Evolutionary conservation across 2,888 invertebrate genomes (phyloP).

Genomic region (Scaptomyza parva): DNA sequence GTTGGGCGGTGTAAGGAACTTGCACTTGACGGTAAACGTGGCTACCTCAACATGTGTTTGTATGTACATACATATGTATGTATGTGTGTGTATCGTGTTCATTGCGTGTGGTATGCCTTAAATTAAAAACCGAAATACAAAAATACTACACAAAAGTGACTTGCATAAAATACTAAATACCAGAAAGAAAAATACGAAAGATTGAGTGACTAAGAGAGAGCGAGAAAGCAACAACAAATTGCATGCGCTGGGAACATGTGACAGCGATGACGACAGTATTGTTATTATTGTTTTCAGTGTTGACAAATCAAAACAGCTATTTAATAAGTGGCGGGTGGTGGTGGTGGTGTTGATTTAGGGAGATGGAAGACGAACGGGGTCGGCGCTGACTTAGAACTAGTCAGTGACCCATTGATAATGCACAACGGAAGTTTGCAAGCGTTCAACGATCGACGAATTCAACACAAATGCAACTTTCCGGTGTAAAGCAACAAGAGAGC

Average conservation of each 20-base stretch:
- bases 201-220: conserved; percentile 21
- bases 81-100: conserved; percentile 13
- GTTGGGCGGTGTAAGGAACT: conserved; percentile 41
- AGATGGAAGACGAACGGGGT: not conserved
- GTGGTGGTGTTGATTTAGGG: no score
- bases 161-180: conserved; percentile 72
- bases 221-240: conserved; percentile 32
- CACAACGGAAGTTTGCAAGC: conserved; percentile 60
- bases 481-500: conserved; percentile 7
- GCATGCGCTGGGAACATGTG: conserved; percentile 67
- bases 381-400: conserved; percentile 22
- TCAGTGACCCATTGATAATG: conserved; percentile 73
- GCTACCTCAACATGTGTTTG: conserved; percentile 71
- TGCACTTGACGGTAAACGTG: conserved; percentile 65
- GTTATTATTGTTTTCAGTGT: conserved; percentile 22
- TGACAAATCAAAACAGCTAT: conserved; percentile 32
- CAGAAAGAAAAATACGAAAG: conserved; percentile 62
- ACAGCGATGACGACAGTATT: conserved; percentile 61
- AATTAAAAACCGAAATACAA: conserved; percentile 55
- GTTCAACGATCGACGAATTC: conserved; percentile 27
- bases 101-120: conserved; percentile 61
- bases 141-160: conserved; percentile 65
- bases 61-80: conserved; percentile 8
- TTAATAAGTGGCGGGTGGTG: no score
- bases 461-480: conserved; percentile 25